Conservation (phyloP, 1,140 invertebrate species). For the Dendrolimus kikuchii region DNA sequence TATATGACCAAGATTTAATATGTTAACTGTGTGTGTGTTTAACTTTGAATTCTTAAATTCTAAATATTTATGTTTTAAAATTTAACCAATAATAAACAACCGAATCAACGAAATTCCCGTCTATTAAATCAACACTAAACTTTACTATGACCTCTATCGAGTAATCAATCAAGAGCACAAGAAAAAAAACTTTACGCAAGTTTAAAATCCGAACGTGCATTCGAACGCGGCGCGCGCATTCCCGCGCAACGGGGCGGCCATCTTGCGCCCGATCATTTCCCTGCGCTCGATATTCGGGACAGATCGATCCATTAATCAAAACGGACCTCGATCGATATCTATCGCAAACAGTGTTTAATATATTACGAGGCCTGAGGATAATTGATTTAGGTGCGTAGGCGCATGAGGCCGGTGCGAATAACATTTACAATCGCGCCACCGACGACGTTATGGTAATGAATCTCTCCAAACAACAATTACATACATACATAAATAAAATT, state of each 20-base stretch:
- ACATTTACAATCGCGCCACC: slow-evolving; percentile 53
- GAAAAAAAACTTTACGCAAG: slow-evolving; percentile 7
- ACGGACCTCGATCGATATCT: slow-evolving; percentile 55
- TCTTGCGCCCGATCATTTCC: slow-evolving; percentile 47
- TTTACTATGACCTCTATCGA: too few relatives aligned
- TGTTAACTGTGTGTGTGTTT: too few relatives aligned
- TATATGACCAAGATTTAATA: too few relatives aligned
- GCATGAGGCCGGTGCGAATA: slow-evolving; percentile 44
- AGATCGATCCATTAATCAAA: slow-evolving; percentile 62
- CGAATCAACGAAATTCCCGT: too few relatives aligned
- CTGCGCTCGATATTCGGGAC: slow-evolving; percentile 38
- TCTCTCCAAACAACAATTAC: slow-evolving; percentile 31
- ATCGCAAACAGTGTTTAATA: slow-evolving; percentile 65
- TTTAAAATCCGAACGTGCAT: slow-evolving; percentile 21
- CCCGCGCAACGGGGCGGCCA: slow-evolving; percentile 53
- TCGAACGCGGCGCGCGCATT: slow-evolving; percentile 30
- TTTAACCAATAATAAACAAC: too few relatives aligned
- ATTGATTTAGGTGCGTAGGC: slow-evolving; percentile 61
- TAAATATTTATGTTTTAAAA: too few relatives aligned
- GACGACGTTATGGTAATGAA: slow-evolving; percentile 45
- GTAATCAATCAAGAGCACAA: too few relatives aligned
- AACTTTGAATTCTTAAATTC: too few relatives aligned
- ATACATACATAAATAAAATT: too few relatives aligned
- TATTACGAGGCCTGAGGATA: slow-evolving; percentile 45
- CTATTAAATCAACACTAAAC: too few relatives aligned